These are phyloP conservation scores for Blastomussa wellsi DNA, from an alignment of 92 coral and sea anemone genomes.

Conservation along the genomic window DNA sequence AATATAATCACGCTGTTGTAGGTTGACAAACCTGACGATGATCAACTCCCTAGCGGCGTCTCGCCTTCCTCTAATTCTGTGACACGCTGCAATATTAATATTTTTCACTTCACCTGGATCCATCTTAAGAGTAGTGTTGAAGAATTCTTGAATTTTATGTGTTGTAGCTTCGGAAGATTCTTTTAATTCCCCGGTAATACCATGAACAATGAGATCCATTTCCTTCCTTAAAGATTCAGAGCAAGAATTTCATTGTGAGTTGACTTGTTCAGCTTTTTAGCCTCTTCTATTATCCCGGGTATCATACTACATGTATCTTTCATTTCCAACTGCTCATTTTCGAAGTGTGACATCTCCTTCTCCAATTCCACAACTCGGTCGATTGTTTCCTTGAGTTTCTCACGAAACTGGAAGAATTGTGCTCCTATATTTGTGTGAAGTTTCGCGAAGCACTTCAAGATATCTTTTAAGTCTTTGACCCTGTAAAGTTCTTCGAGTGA, in stretches of 20 bases:
- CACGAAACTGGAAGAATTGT: too few species aligned
- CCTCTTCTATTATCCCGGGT: conserved; percentile 6
- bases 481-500: conserved; percentile 17
- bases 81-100: conserved; percentile 19
- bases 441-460: too few species aligned
- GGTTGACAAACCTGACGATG: conserved; percentile 19
- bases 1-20: conserved; percentile 18
- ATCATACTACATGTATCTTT: neutral
- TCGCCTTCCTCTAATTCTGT: conserved; percentile 17
- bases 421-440: too few species aligned
- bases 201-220: conserved; percentile 17
- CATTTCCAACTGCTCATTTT: conserved; percentile 6
- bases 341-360: neutral
- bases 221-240: conserved; percentile 19
- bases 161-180: conserved; percentile 7
- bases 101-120: conserved; percentile 14
- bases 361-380: conserved; percentile 10
- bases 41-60: conserved; percentile 12
- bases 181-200: too few species aligned
- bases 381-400: neutral
- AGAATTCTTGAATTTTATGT: conserved; percentile 20
- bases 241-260: conserved; percentile 4
- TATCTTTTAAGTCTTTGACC: too few species aligned
- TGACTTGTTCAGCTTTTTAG: too few species aligned
- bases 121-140: conserved; percentile 5